Conservation (phyloP, 2,113 vertebrate genomes). For the Albula glossodonta region DNA sequence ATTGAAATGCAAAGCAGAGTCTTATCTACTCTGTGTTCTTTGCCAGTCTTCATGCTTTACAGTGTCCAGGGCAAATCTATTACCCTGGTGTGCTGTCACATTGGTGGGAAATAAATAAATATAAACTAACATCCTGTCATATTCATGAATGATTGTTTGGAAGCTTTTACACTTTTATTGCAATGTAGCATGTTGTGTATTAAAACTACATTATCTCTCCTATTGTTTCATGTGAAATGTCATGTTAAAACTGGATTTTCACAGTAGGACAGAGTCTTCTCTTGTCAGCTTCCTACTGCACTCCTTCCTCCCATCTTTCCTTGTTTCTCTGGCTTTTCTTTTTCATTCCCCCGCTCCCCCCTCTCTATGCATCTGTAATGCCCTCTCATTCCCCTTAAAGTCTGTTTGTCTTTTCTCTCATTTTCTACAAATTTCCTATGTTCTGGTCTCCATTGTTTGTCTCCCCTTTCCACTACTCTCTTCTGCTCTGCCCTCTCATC, state of each 20-base stretch:
- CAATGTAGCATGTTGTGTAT: not conserved
- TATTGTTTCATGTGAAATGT: not conserved
- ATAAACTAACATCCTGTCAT: not conserved
- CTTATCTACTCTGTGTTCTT: conserved; percentile 68
- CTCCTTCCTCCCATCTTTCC: too few relatives aligned
- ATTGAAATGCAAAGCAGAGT: conserved; percentile 72
- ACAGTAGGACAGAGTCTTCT: not conserved
- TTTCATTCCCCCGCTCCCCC: not conserved
- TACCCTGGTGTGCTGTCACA: conserved; percentile 38
- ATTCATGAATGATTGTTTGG: not conserved
- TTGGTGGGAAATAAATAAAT: not conserved
- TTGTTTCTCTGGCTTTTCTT: not conserved
- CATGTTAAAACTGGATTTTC: not conserved
- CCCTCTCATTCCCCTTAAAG: too few relatives aligned
- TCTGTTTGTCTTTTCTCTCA: too few relatives aligned
- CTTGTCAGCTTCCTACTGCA: not conserved
- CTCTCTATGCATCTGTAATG: not conserved
- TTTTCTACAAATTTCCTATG: too few relatives aligned
- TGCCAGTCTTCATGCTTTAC: conserved; percentile 57
- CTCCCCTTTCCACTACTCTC: not conserved
- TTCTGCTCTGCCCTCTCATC: too few relatives aligned
- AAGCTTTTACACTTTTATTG: not conserved
- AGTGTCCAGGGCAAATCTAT: conserved; percentile 66
- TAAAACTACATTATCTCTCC: not conserved
- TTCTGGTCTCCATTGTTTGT: too few relatives aligned